Percentiles rank a stretch among this genome's conserved stretches.
Conservation (phyloP, 2,888 invertebrate genomes). For the Limnephilus marmoratus region DNA sequence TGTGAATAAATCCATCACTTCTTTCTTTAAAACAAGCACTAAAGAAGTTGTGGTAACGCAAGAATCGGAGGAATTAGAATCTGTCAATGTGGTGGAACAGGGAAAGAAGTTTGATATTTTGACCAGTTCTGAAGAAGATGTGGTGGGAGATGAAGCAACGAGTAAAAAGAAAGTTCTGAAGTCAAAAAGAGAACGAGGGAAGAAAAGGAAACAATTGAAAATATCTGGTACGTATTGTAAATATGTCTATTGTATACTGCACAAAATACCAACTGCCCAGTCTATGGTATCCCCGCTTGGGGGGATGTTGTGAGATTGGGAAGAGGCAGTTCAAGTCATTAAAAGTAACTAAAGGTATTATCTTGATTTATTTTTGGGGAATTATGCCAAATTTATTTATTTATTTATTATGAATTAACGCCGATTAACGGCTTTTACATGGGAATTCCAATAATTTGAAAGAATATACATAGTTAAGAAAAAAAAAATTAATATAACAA, state of each 20-base stretch:
- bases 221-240: slow-evolving; percentile 72
- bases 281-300: background rate
- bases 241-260: background rate
- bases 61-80: background rate
- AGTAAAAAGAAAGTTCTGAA: slow-evolving; percentile 66
- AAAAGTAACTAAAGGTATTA: background rate
- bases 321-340: background rate
- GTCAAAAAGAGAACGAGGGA: slow-evolving; percentile 67
- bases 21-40: slow-evolving; percentile 44
- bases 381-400: too few species aligned
- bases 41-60: background rate
- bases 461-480: too few species aligned
- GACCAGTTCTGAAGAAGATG: slow-evolving; percentile 58
- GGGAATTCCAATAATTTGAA: too few species aligned
- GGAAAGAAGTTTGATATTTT: slow-evolving; percentile 56
- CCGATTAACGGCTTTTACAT: too few species aligned
- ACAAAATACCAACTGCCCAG: background rate
- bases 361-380: too few species aligned
- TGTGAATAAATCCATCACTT: slow-evolving; percentile 28
- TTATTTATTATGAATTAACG: too few species aligned
- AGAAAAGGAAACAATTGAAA: slow-evolving; percentile 73
- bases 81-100: slow-evolving; percentile 17
- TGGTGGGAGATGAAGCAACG: background rate
- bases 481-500: too few species aligned
- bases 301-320: background rate